Base-by-base conservation (phyloP, 2,888 invertebrate species). In the Liodrosophila aerea region DNA sequence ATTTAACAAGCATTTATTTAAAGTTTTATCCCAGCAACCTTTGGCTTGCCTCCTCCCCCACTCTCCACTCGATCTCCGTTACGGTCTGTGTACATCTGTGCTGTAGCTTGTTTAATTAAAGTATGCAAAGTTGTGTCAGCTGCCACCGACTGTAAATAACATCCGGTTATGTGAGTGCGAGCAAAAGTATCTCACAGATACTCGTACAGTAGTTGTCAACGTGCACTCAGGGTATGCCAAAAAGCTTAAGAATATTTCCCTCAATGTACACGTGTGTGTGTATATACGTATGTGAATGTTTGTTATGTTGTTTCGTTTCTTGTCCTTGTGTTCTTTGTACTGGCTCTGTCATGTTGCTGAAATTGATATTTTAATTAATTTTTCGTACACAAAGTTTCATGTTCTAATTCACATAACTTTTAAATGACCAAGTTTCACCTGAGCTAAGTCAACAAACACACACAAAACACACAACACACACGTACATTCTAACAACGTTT, bases 291-390 rank as follows among this genome's bases (percentile, higher is more conserved):
- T 41, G 11, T 30, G 22, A 59, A 34, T 56, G 15, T 30, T 49
- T 36, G 51, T 66, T 22, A 22, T 22, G 22, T 22, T 22, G 22
- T 22, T 22, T 22, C 22, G 5, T 5, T 27, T 46, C 30, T 18
- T 39, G 7, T 39, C 16, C 4, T 4, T 36, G 46, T 52, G 5
- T 43, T 51, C 44, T 52, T 52, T 51, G 53, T 59, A 46, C 56
- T 60, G 59, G 43, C 34, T 27, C 27, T 76, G 83, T 65, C 78
- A 65, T 63, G 74, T 58, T 61, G 61, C 59, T 66, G 76, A 72
- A 80, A 80, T 65, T 83, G 78, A 80, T 77, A 77, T 80, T 80
- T 80, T 83, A 80, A 80, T 80, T 80, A 80, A 74, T 82, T 76
- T 66, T 67, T 33, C 65, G 64, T 62, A 59, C 57, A 58, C 50